Evolutionary conservation across 2,113 vertebrate genomes (phyloP), one percentile per base, ranked within the genome.

Genomic region (Orthochromis malagaraziensis): DNA sequence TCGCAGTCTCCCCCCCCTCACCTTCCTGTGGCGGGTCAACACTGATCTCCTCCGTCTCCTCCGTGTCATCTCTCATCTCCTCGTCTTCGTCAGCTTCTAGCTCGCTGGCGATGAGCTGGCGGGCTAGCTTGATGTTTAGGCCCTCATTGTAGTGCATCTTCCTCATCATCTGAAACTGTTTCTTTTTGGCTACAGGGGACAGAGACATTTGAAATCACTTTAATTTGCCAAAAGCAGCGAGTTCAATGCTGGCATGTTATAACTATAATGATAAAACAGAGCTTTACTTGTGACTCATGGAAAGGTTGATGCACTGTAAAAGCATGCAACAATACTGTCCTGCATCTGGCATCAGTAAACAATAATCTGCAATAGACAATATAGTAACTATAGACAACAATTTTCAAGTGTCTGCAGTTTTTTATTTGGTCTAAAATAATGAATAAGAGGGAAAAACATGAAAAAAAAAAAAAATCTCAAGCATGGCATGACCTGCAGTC

Each of bases 111-210:
- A 99, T 98, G 89, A 99, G 97, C 60, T 99, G 97, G 49, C 98
- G 97, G 84, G 98, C 99, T 90, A 99, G 93, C 91, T 98, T 98
- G 93, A 99, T 99, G 96, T 99, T 99, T 87, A 98, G 94, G 80
- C 97, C 99, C 95, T 99, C 99, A 7, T 99, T 99, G 93, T 99
- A 99, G 89, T 99, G 99, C 97, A 98, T 98, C 92, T 99, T 99
- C 88, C 99, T 97, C 97, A 98, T 98, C 98, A 98, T 99, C 95
- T 98, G 97, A 94, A 99, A 99, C 91, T 98, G 97, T 57, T 97
- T 97, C 95, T 97, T 99, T 91, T 98, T 99, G 94, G 97, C 98
- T 95, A 65, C 42, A 57, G 42, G 42, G 3, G 70, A 75, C 40
- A 75, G 24, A 75, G 42, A 75, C 24, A 0, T 75, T 75, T 11